These are phyloP conservation scores for Alces alces DNA, from an alignment of 2,113 vertebrate genomes.

Conservation along the genomic window DNA sequence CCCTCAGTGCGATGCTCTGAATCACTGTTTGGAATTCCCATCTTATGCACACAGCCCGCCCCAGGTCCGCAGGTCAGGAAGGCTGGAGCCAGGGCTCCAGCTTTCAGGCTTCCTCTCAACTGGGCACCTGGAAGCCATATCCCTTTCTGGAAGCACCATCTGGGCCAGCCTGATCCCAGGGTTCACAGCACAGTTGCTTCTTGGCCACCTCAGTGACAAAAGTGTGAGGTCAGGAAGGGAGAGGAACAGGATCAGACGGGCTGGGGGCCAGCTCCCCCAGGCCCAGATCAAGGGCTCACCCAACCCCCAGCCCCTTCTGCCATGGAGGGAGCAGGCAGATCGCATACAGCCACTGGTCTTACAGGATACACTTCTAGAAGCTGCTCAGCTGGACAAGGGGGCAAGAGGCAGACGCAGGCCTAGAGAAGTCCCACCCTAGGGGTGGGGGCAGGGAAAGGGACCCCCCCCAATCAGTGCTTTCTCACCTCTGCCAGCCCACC, in stretches of 20 bases:
- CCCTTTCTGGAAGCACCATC: not conserved
- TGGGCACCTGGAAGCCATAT: not conserved
- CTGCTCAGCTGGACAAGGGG: not conserved
- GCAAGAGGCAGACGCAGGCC: not conserved
- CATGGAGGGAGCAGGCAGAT: not conserved
- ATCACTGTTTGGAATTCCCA: not conserved
- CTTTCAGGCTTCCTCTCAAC: not conserved
- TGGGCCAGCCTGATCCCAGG: not conserved
- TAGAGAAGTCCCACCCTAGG: not conserved
- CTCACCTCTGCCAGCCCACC: rapidly evolving
- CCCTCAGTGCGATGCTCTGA: not conserved
- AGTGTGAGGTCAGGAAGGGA: not conserved
- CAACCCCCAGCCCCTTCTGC: not conserved
- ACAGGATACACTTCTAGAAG: not conserved
- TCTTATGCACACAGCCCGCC: too few species aligned
- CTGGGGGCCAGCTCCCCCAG: not conserved
- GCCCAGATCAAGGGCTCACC: too few species aligned
- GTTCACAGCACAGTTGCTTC: too few species aligned
- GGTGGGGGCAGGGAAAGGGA: rapidly evolving
- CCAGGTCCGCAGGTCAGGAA: not conserved
- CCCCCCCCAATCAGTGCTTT: not conserved
- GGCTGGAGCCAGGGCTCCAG: not conserved
- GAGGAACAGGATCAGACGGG: not conserved
- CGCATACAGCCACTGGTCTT: rapidly evolving
- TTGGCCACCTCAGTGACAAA: not conserved